phyloP scores from a whole-genome alignment of 2,797 vertebrate species.

The Sebastes iracundus region DNA sequence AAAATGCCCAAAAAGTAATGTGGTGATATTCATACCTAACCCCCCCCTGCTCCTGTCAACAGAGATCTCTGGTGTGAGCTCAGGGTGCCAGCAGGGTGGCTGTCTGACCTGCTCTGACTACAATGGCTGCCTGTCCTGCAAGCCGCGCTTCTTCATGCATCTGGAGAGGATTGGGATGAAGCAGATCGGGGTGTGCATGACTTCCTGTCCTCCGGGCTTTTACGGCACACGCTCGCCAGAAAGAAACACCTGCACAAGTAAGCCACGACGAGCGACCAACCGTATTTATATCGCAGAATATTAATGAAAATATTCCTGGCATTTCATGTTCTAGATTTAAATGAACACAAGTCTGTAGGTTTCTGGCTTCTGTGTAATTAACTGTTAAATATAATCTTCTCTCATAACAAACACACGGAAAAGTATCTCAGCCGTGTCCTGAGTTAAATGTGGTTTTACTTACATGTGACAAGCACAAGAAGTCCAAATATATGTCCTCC shows the following conservation, averaged over 20 bases:
- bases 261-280: conserved; percentile 61
- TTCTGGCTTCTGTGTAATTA: background rate
- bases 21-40: background rate
- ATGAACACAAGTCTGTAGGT: background rate
- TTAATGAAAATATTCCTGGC: background rate
- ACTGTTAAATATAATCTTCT: background rate
- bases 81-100: conserved; percentile 95
- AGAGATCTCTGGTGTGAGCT: conserved; percentile 92
- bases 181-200: conserved; percentile 96
- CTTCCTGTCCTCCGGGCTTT: conserved; percentile 96
- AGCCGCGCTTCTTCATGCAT: conserved; percentile 96
- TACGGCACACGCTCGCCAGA: conserved; percentile 95
- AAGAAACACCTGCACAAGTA: conserved; percentile 98
- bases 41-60: conserved; percentile 28
- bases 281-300: too few relatives aligned
- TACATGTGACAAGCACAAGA: background rate
- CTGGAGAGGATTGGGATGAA: conserved; percentile 98
- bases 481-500: conserved; percentile 10
- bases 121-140: conserved; percentile 98
- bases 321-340: background rate
- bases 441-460: conserved; percentile 23
- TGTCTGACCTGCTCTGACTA: conserved; percentile 98
- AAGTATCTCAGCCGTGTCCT: background rate
- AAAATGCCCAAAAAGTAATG: background rate
- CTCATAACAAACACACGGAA: background rate